A percentile compares a stretch with the other conserved stretches of the same genome.
Evolutionary conservation across 2,888 invertebrate species (phyloP).

Genomic region (Noctuana brunneofusca): DNA sequence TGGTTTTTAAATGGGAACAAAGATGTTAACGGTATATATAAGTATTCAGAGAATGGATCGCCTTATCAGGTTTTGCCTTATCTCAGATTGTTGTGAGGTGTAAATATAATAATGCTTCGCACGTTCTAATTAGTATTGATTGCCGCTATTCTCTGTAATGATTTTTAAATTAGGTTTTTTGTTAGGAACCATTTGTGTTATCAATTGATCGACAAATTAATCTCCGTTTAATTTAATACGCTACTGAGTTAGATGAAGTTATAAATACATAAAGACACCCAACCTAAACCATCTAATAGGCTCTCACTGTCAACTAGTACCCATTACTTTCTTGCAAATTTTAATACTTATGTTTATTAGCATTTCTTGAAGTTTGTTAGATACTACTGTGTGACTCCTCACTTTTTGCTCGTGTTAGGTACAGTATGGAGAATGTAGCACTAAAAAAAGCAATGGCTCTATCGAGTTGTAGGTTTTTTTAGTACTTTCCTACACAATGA

Average conservation of each 20-base stretch:
- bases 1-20: conserved; percentile 14
- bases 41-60: conserved; percentile 15
- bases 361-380: conserved; percentile 10
- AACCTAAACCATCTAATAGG: background rate
- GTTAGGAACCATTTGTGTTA: conserved; percentile 5
- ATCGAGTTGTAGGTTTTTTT: conserved; percentile 21
- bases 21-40: conserved; percentile 20
- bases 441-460: conserved; percentile 13
- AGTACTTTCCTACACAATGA: conserved; percentile 35
- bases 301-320: background rate
- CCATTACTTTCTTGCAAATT: background rate
- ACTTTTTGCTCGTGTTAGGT: conserved; percentile 2
- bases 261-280: background rate
- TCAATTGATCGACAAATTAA: conserved; percentile 23
- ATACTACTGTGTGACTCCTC: conserved; percentile 8
- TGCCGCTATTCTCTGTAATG: conserved; percentile 19
- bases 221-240: conserved; percentile 21
- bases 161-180: conserved; percentile 19
- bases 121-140: conserved; percentile 30
- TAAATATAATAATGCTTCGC: conserved; percentile 26
- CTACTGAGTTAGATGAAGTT: background rate
- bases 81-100: conserved; percentile 21
- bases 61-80: conserved; percentile 19
- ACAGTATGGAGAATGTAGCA: background rate
- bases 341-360: conserved; percentile 7